Percentiles rank a stretch among this genome's conserved stretches.
phyloP scores from a whole-genome alignment of 2,888 invertebrate species.

The Steromphala cineraria region DNA sequence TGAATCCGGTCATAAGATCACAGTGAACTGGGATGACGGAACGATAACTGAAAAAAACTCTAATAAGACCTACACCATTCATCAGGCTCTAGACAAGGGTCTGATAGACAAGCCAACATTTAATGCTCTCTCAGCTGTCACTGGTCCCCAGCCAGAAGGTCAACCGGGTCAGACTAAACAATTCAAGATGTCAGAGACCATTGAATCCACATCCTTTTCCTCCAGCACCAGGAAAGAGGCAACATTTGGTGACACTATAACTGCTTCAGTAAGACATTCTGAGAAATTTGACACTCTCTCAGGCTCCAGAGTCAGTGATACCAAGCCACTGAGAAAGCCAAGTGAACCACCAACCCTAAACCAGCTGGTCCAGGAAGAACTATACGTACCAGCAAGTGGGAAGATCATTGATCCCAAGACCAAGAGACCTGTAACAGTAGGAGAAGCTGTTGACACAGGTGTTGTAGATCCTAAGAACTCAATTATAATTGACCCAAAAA shows the following conservation, averaged over 20 bases:
- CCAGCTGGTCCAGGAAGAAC: conserved; percentile 36
- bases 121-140: conserved; percentile 45
- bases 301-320: background rate
- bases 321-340: background rate
- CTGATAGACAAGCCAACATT: conserved; percentile 62
- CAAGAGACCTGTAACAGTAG: conserved; percentile 76
- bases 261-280: background rate
- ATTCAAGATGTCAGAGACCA: background rate
- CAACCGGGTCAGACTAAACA: background rate
- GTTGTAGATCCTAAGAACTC: conserved; percentile 59
- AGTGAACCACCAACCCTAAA: conserved; percentile 35
- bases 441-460: conserved; percentile 77
- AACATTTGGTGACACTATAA: background rate
- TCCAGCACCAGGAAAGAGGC: background rate
- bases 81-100: conserved; percentile 80
- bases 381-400: conserved; percentile 34
- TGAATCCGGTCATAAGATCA: conserved; percentile 49
- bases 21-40: conserved; percentile 85
- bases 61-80: conserved; percentile 86
- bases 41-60: conserved; percentile 77
- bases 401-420: conserved; percentile 55
- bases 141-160: conserved; percentile 15
- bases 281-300: background rate
- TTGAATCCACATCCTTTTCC: background rate
- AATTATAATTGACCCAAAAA: conserved; percentile 78